These are phyloP conservation scores for Isotomurus palustris DNA, from an alignment of 2,888 invertebrate species.

Conservation along the genomic window DNA sequence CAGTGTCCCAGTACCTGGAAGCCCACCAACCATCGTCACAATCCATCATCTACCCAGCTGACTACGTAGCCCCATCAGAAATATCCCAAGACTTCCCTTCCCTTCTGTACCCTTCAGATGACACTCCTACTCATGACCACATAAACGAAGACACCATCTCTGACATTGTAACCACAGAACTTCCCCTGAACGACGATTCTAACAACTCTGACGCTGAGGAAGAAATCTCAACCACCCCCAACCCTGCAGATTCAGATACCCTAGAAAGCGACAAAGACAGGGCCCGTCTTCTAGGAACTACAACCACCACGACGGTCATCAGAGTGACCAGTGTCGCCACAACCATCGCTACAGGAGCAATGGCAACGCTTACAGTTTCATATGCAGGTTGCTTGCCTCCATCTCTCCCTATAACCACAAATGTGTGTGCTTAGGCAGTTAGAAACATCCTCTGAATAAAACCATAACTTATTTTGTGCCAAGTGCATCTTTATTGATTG, in stretches of 20 bases:
- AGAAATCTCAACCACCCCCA: neutral
- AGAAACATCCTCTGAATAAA: too few relatives aligned
- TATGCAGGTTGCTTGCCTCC: slow-evolving; percentile 38
- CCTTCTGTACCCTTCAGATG: slow-evolving; percentile 24
- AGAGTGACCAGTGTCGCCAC: slow-evolving; percentile 34
- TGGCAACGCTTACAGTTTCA: slow-evolving; percentile 25
- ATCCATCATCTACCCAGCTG: slow-evolving; percentile 22
- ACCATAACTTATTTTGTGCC: too few relatives aligned
- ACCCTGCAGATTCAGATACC: neutral
- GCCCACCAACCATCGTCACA: slow-evolving; percentile 14
- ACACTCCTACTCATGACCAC: neutral
- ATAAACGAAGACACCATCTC: slow-evolving; percentile 2
- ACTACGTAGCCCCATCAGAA: neutral
- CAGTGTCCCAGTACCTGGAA: slow-evolving; percentile 23
- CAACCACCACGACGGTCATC: slow-evolving; percentile 24
- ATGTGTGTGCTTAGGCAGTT: too few relatives aligned
- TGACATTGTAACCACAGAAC: slow-evolving; percentile 12
- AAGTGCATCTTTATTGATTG: too few relatives aligned
- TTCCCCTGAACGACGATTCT: neutral
- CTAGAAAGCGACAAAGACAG: too few relatives aligned
- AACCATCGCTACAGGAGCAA: slow-evolving; percentile 18
- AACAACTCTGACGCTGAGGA: neutral
- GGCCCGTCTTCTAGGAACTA: slow-evolving; percentile 1
- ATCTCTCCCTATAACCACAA: slow-evolving; percentile 19
- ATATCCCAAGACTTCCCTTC: neutral